Percentiles rank a stretch among this genome's conserved stretches.
These are phyloP conservation scores for Drosophila austrosaltans DNA, from an alignment of 2,888 invertebrate species.

Conservation along the genomic window DNA sequence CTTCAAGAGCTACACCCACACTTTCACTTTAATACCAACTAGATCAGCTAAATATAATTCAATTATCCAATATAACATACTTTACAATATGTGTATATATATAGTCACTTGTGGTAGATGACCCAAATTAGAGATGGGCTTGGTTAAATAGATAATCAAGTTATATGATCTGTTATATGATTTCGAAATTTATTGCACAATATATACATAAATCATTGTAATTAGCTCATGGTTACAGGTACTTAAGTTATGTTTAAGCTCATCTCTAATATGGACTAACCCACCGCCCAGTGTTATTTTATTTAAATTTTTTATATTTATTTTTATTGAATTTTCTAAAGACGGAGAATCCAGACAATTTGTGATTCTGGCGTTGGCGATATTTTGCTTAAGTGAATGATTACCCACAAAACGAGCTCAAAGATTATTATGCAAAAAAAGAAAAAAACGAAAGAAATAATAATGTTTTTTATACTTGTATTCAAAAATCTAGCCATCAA, in stretches of 20 bases:
- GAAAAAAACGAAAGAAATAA: conserved; percentile 41
- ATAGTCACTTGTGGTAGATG: background rate
- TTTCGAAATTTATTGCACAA: background rate
- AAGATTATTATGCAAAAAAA: conserved; percentile 57
- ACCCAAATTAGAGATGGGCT: background rate
- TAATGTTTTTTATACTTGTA: conserved; percentile 32
- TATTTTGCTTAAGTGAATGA: conserved; percentile 69
- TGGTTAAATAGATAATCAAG: background rate
- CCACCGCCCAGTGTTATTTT: conserved; percentile 1
- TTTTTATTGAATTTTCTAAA: conserved; percentile 36
- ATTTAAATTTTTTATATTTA: background rate
- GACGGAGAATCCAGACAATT: conserved; percentile 39
- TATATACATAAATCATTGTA: conserved; percentile 3
- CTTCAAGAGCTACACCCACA: conserved; percentile 28
- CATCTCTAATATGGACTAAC: conserved; percentile 3
- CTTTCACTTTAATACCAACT: conserved; percentile 40
- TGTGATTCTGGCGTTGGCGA: conserved; percentile 39
- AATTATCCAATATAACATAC: conserved; percentile 3
- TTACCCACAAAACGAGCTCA: conserved; percentile 55
- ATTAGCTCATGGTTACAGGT: background rate
- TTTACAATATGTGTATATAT: background rate
- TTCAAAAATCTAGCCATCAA: conserved; percentile 25
- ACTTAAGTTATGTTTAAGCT: background rate
- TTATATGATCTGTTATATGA: background rate
- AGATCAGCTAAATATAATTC: conserved; percentile 10